Conservation (phyloP, 2,113 vertebrate genomes). For the Cynoglossus semilaevis region DNA sequence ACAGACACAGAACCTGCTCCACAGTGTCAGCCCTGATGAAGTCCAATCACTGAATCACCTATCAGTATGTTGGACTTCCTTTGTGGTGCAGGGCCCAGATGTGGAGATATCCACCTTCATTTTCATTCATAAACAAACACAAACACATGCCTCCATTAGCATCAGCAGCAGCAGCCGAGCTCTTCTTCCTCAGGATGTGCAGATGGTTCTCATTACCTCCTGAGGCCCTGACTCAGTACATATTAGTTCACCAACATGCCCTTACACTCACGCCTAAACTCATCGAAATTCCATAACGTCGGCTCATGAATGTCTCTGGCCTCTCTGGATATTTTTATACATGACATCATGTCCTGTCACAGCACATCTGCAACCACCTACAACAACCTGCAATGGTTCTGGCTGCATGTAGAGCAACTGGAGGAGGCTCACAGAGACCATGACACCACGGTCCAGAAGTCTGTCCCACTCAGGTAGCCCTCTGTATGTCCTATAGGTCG, state of each 20-base stretch:
- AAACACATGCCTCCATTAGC: slow-evolving; percentile 13
- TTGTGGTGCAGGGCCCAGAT: neutral
- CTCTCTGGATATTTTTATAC: slow-evolving; percentile 1
- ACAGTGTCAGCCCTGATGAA: no score
- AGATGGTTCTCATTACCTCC: slow-evolving; percentile 41
- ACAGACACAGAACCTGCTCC: no score
- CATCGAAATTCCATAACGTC: neutral
- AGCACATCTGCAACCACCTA: slow-evolving; percentile 57
- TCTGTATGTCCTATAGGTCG: slow-evolving; percentile 17
- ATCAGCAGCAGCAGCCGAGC: slow-evolving; percentile 26
- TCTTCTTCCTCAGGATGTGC: slow-evolving; percentile 25
- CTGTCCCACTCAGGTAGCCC: neutral
- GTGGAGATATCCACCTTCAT: neutral
- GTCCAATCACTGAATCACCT: neutral
- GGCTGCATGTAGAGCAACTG: slow-evolving; percentile 21
- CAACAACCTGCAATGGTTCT: slow-evolving; percentile 23
- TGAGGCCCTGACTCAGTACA: neutral
- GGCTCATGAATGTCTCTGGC: slow-evolving; percentile 18
- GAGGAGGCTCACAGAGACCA: neutral
- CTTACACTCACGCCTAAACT: neutral
- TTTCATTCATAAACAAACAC: slow-evolving; percentile 1
- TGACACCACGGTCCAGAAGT: slow-evolving; percentile 13
- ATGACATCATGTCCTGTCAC: slow-evolving; percentile 31
- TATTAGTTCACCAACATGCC: neutral
- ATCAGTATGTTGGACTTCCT: neutral